Evolutionary conservation across 2,888 invertebrate species (phyloP).

Genomic region (Polydrusus pterygomalis): DNA sequence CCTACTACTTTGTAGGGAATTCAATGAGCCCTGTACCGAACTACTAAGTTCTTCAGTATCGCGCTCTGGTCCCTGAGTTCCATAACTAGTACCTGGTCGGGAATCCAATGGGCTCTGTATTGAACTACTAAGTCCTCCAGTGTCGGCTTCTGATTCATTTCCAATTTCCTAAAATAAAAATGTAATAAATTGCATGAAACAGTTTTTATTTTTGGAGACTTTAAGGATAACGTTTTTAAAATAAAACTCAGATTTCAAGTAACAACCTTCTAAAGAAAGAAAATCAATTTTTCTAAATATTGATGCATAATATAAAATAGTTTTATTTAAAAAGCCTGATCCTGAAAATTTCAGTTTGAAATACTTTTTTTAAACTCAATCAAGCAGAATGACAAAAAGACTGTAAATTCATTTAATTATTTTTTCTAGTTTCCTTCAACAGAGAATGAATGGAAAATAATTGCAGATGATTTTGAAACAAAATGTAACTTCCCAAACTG

Average conservation of each 20-base stretch:
- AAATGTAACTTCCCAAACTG: conserved; percentile 38
- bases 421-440: too few species aligned
- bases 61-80: not conserved
- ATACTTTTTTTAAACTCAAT: not conserved
- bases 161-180: conserved; percentile 3
- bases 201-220: not conserved
- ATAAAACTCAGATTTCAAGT: too few species aligned
- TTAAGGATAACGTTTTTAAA: not conserved
- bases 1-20: too few species aligned
- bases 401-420: too few species aligned
- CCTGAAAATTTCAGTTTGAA: not conserved
- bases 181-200: not conserved
- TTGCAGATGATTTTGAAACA: conserved; percentile 23
- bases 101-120: not conserved
- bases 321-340: not conserved
- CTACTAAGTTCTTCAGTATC: not conserved
- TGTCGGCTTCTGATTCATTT: not conserved
- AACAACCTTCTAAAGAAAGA: not conserved
- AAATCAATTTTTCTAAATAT: not conserved
- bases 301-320: not conserved
- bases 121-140: not conserved
- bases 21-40: too few species aligned
- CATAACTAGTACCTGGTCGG: conserved; percentile 1
- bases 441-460: conserved; percentile 22
- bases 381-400: not conserved